A percentile compares a stretch with the other conserved stretches of the same genome.
Conservation (phyloP, 2,113 vertebrate genomes). For the Lathamus discolor region DNA sequence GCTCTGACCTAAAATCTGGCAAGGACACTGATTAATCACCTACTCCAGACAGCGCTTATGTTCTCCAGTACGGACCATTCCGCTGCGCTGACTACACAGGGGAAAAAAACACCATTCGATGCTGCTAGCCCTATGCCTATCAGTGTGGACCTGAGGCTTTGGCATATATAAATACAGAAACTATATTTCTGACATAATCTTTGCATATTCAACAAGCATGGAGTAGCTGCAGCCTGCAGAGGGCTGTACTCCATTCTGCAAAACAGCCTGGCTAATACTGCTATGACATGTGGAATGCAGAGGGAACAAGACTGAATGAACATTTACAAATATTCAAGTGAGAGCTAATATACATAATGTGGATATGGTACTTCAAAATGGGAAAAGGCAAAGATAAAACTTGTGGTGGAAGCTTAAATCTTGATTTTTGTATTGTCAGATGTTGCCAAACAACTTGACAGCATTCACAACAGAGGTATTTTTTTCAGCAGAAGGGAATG, state of each 20-base stretch:
- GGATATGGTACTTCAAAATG: not conserved
- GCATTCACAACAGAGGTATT: rapidly evolving
- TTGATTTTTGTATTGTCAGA: not conserved
- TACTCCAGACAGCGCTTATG: not conserved
- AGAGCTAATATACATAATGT: not conserved
- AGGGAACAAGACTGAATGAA: not conserved
- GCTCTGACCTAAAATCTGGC: not conserved
- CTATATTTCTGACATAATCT: not conserved
- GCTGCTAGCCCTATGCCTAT: not conserved
- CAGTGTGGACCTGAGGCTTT: not conserved
- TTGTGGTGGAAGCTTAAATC: not conserved
- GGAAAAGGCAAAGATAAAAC: not conserved
- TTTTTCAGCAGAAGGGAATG: not conserved
- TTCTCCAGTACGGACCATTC: not conserved
- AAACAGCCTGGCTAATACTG: not conserved
- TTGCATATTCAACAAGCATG: not conserved
- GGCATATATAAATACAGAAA: not conserved
- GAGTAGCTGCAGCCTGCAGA: not conserved
- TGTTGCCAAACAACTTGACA: not conserved
- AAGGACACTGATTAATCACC: not conserved
- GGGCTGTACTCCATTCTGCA: not conserved
- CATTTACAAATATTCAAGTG: not conserved
- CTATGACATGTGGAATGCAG: not conserved
- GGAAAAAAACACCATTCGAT: not conserved
- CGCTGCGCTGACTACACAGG: not conserved